A percentile compares a stretch with the other conserved stretches of the same genome.
phyloP scores from a whole-genome alignment of 2,797 vertebrate genomes.

The Lutjanus argentimaculatus region DNA sequence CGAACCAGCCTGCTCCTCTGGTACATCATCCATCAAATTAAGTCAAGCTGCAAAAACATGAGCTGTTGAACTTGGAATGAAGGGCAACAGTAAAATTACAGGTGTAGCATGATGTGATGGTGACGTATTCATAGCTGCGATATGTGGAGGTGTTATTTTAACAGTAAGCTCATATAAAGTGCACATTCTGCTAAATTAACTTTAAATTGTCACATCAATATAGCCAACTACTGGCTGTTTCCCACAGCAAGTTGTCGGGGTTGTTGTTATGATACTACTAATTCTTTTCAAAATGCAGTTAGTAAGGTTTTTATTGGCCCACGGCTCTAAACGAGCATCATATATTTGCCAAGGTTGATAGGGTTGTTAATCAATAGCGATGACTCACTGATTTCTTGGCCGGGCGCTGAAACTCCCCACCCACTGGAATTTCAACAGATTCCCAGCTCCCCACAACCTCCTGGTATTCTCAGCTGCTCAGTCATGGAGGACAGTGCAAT shows the following conservation, averaged over 20 bases:
- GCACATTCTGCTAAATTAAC: constrained; percentile 28
- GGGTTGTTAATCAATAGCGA: constrained; percentile 61
- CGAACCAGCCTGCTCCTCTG: neutral
- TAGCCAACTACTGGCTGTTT: constrained; percentile 9
- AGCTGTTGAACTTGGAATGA: constrained; percentile 74
- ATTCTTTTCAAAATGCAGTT: constrained; percentile 37
- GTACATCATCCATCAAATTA: constrained; percentile 62
- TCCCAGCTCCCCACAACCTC: constrained; percentile 41
- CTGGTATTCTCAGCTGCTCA: constrained; percentile 30
- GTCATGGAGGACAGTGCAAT: constrained; percentile 21
- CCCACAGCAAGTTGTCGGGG: constrained; percentile 14
- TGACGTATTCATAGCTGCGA: constrained; percentile 30
- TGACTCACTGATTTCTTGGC: constrained; percentile 65
- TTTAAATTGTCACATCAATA: constrained; percentile 32
- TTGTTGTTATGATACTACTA: constrained; percentile 30
- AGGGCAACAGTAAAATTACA: constrained; percentile 60
- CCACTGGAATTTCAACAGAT: constrained; percentile 55
- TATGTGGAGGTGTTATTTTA: constrained; percentile 25
- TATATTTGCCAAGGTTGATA: constrained; percentile 51
- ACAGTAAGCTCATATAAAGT: constrained; percentile 34
- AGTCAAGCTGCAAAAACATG: constrained; percentile 76
- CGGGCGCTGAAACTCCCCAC: constrained; percentile 30
- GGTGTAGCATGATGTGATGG: constrained; percentile 71
- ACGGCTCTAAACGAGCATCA: constrained; percentile 16
- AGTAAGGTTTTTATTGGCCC: constrained; percentile 45